These are phyloP conservation scores for Phallusia fumigata DNA, from an alignment of 23 tunicate species.

Conservation along the genomic window DNA sequence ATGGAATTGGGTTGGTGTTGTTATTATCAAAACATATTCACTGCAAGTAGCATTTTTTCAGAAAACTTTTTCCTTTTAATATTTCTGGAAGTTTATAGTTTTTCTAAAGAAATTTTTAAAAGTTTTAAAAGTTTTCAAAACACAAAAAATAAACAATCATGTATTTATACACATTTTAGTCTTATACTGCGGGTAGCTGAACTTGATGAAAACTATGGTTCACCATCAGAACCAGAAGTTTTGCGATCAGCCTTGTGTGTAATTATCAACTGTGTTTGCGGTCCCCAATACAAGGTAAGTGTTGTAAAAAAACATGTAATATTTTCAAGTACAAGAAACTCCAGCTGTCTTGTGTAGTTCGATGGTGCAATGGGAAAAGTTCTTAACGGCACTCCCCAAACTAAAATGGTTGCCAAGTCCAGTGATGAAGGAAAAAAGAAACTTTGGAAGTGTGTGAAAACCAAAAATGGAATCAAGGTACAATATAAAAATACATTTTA, in stretches of 20 bases:
- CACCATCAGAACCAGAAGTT: constrained; percentile 47
- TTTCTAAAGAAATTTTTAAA: too few species aligned
- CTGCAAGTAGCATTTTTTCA: too few species aligned
- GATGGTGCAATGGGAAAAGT: constrained; percentile 56
- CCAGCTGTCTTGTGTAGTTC: background rate
- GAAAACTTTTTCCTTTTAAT: too few species aligned
- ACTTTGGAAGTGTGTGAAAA: constrained; percentile 58
- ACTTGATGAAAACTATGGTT: constrained; percentile 35
- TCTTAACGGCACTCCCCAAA: constrained; percentile 38
- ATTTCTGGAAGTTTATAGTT: too few species aligned
- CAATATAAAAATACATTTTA: background rate
- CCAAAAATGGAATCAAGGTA: constrained; percentile 64
- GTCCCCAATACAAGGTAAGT: constrained; percentile 47
- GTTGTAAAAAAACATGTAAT: background rate
- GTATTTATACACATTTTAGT: background rate
- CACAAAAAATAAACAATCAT: too few species aligned
- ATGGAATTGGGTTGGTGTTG: constrained; percentile 47
- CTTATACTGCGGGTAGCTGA: constrained; percentile 54
- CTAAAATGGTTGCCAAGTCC: constrained; percentile 26
- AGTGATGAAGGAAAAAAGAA: constrained; percentile 24
- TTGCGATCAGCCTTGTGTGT: constrained; percentile 68
- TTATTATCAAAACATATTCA: too few species aligned
- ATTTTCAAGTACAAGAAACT: too few species aligned
- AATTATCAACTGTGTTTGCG: constrained; percentile 63
- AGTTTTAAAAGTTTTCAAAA: too few species aligned